Base-by-base conservation (phyloP, 53 echinoderm and acorn worm genomes). In the Apostichopus leukothele region DNA sequence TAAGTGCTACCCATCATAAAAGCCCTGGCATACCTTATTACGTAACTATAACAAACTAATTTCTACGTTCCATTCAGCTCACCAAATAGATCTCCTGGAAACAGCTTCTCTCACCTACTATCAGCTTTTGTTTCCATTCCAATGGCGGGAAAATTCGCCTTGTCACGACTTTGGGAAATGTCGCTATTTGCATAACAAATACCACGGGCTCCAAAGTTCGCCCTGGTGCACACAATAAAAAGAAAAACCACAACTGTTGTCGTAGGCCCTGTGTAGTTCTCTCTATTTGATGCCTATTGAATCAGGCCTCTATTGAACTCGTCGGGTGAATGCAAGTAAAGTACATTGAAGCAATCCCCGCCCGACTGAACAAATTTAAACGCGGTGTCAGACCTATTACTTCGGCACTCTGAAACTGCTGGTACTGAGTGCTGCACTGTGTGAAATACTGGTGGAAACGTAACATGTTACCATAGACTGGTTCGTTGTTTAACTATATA, bases 361-460 rank as follows among this genome's bases (percentile, higher is more conserved):
- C 91, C 87, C 91, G 57, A 87, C 87, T 71, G 91, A 91, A 77
- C 71, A 87, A 83, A 91, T 87, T 91, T 91, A 87, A 91, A 91
- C 78, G 76, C 86, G 85, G 75, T 76, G 90, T 75, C 73, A 84
- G 16, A 57, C 66, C 26, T 85, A 50, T 67, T 67, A 59, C 50
- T 18, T 66, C 66, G 66, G 39, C 67, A 85, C 68, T 85, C 25
- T 81, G 18, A 9, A 54, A 81, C 81, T 81, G 81, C 54, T 81
- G 81, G 81, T 54, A 81, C 54, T 57, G 22, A 25, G 18, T 14
- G 21, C 59, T 59, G 22, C 6, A 71, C n/a, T 18, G 71, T 71
- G 71, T 71, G 6, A 71, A 71, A 21, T 19, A 71, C 18, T 57
- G 10, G 57, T 57, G 57, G 7, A 39, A 71, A 19, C 71, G 71